Conservation (phyloP, 2,888 invertebrate species). For the Trachelus stipa region DNA sequence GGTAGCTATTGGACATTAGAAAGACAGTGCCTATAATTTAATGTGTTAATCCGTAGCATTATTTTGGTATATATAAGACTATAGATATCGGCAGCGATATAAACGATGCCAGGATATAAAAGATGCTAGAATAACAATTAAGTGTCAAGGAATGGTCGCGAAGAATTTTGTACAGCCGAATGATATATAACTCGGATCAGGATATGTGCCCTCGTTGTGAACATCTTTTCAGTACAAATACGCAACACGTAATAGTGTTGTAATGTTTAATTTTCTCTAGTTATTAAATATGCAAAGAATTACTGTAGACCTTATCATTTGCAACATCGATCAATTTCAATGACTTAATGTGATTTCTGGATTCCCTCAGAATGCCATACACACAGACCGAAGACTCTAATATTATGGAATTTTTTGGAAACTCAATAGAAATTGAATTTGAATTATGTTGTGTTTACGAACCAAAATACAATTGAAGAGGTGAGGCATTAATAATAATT, state of each 20-base stretch:
- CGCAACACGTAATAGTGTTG: constrained; percentile 34
- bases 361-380: neutral
- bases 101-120: constrained; percentile 32
- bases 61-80: constrained; percentile 25
- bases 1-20: constrained; percentile 6
- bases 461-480: constrained; percentile 38
- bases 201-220: constrained; percentile 38
- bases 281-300: constrained; percentile 34
- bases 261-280: constrained; percentile 39
- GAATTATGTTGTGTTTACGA: constrained; percentile 31
- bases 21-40: constrained; percentile 49
- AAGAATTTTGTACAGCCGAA: constrained; percentile 44
- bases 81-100: constrained; percentile 30
- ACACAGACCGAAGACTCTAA: neutral
- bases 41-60: constrained; percentile 37
- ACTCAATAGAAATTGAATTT: constrained; percentile 25
- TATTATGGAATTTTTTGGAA: neutral
- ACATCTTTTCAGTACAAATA: constrained; percentile 45
- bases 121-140: constrained; percentile 36
- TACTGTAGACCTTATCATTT: constrained; percentile 33
- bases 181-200: constrained; percentile 30
- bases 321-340: constrained; percentile 33
- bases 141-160: constrained; percentile 28
- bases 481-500: constrained; percentile 36
- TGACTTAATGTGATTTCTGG: neutral